Evolutionary conservation across 2,888 invertebrate species (phyloP), one percentile per base, ranked within the genome.

Genomic region (Drosophila paranaensis): DNA sequence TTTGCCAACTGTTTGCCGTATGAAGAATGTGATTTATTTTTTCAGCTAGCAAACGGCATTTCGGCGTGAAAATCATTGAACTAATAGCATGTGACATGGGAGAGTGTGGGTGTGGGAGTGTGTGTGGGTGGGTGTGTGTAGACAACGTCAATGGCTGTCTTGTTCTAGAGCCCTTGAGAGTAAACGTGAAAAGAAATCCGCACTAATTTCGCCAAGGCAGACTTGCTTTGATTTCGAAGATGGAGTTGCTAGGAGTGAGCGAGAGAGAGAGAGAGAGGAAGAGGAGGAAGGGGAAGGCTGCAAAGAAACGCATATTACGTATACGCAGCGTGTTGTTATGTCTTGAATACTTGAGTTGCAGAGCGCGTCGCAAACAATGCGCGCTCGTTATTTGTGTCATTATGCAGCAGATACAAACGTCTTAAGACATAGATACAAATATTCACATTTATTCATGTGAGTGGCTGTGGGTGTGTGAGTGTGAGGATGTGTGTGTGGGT

Each of bases 331-430:
- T 78, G 81, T 88, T 71, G 80, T 87, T 73, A 81, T 74, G 72
- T 74, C 84, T 80, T 20, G 66, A 46, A 66, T 66, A 74, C 90
- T 86, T 81, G 71, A 58, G 63, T 25, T 54, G 27, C 63, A 63
- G 62, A 69, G 56, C 56, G 62, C 60, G 67, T 27, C 42, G 71
- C 90, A 87, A 79, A 90, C 86, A 87, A 87, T 87, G 79, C 53
- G 81, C 76, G 88, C 86, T 87, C 86, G 86, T 87, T 87, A 87
- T 87, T 87, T 90, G 86, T 90, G 89, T 90, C 90, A 90, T 87
- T 87, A 90, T 90, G 73, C 77, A 67, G 88, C 77, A 81, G 71
- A 77, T 74, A 82, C 75, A 71, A 72, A 67, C 33, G 33, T 45
- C 57, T 42, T 43, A 48, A 58, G 58, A 51, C 42, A 76, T 54